Conservation (phyloP, 2,888 invertebrate species). For the Rhopalosiphum nymphaeae region DNA sequence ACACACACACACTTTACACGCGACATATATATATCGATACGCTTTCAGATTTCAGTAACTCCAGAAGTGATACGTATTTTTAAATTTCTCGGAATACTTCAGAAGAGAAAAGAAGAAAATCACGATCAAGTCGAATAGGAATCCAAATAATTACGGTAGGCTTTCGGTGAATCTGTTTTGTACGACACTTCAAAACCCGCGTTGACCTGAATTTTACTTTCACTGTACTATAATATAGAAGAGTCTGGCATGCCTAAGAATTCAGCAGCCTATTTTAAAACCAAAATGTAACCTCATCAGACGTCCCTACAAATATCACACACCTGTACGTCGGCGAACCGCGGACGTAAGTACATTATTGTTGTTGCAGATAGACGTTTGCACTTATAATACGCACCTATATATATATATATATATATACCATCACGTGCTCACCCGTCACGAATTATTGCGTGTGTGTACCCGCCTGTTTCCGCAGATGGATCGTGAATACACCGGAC, state of each 20-base stretch:
- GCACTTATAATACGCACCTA: too few relatives aligned
- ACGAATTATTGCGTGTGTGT: background rate
- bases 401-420: too few relatives aligned
- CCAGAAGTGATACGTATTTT: too few relatives aligned
- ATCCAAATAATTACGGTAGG: too few relatives aligned
- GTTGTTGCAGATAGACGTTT: background rate
- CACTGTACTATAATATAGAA: background rate
- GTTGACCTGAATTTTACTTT: background rate
- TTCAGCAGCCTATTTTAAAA: background rate
- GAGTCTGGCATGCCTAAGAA: background rate
- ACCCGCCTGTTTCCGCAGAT: background rate
- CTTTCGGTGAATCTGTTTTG: background rate
- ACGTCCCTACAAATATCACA: background rate
- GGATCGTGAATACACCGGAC: background rate
- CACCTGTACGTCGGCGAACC: background rate
- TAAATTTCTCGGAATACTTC: too few relatives aligned
- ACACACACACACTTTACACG: background rate
- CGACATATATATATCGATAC: too few relatives aligned
- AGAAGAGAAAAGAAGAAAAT: too few relatives aligned
- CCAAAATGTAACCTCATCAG: background rate
- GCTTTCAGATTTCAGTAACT: too few relatives aligned
- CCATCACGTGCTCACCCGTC: background rate
- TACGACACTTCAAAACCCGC: background rate
- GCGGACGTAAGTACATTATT: background rate
- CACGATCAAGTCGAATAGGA: too few relatives aligned